Evolutionary conservation across 2,888 invertebrate species (phyloP), one percentile per base, ranked within the genome.

Genomic region (Aphodius sticticus): DNA sequence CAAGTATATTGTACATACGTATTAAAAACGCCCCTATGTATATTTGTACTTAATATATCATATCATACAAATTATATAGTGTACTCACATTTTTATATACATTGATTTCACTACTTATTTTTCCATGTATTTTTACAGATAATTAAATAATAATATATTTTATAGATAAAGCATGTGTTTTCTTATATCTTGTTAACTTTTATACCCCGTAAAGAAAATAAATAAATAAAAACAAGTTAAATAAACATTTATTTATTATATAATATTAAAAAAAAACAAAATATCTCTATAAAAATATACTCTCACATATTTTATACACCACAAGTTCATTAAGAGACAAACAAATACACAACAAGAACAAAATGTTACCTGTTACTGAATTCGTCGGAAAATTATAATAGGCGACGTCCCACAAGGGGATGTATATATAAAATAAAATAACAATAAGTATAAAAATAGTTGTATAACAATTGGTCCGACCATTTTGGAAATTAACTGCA

Each of bases 1-100:
- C 78, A 76, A 76, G 71, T 78, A 80, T 77, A 76, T 80, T 80
- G 78, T 80, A 78, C 77, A 80, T 78, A 80, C 69, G 69, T 79
- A 74, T 77, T 72, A 79, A 69, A 74, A 14, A 79, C 69, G 76
- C 76, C 76, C 74, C 78, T 71, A 80, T 80, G 80, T 80, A 80
- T 78, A 80, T 80, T 80, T 80, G 80, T 80, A 80, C 80, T 80
- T 80, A 78, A 80, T 9, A 53, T 53, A 53, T 69, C 71, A 78
- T 71, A 80, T 72, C 80, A 76, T 78, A 69, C 71, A 76, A 35
- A 77, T 69, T 53, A 74, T 75, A 72, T 16, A 71, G 36, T 53
- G 53, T 53, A 26, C 26, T 12, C 69, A 77, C 69, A 7, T 79
- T 77, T 71, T 80, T 77, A 77, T 72, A 80, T 37, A 37, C n/a